These are phyloP conservation scores for Nycteola revayana DNA, from an alignment of 2,888 invertebrate species.

Conservation along the genomic window DNA sequence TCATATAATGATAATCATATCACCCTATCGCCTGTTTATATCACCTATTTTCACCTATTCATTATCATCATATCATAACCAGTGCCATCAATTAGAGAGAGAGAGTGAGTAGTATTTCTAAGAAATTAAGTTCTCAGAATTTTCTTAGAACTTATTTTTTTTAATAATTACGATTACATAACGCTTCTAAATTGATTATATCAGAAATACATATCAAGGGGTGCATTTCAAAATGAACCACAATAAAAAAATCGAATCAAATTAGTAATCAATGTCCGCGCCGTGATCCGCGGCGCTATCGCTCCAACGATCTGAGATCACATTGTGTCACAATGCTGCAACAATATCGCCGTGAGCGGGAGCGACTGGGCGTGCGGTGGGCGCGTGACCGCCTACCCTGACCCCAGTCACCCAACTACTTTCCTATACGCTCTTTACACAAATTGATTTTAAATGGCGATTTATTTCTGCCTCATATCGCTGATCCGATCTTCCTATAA, in stretches of 20 bases:
- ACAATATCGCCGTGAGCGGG: conserved; percentile 35
- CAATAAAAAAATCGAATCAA: conserved; percentile 21
- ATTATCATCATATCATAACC: too few relatives aligned
- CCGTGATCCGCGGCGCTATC: conserved; percentile 31
- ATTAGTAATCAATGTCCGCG: conserved; percentile 32
- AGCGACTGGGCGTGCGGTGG: conserved; percentile 29
- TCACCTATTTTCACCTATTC: too few relatives aligned
- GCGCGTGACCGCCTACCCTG: conserved; percentile 44
- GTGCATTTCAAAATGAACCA: too few relatives aligned
- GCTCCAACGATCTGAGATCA: conserved; percentile 31
- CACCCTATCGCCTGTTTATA: too few relatives aligned
- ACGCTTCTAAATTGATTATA: conserved; percentile 1
- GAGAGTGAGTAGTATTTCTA: too few relatives aligned
- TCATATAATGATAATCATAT: too few relatives aligned
- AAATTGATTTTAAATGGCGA: conserved; percentile 82
- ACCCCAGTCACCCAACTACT: conserved; percentile 63
- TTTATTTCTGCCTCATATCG: conserved; percentile 82
- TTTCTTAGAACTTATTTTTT: too few relatives aligned
- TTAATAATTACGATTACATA: too few relatives aligned
- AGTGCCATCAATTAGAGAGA: too few relatives aligned
- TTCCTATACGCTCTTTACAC: conserved; percentile 73
- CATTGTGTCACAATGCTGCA: conserved; percentile 39
- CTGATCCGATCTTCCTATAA: conserved; percentile 77
- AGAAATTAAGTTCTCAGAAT: too few relatives aligned
- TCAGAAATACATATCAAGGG: neutral